Evolutionary conservation across 2,797 vertebrate species (phyloP).

Genomic region (Tolypeutes matacus): DNA sequence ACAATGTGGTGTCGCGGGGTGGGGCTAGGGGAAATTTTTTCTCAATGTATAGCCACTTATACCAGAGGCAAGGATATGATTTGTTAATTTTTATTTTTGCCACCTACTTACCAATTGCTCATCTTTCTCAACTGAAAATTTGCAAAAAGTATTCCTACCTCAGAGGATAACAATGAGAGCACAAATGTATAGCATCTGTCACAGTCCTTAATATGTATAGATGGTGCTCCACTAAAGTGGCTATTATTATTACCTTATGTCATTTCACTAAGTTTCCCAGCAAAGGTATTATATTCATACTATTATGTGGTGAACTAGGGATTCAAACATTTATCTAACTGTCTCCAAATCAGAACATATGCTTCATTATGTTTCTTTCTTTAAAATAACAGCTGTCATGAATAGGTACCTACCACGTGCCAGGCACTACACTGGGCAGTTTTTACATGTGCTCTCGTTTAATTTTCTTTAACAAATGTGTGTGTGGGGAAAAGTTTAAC

Average conservation of each 20-base stretch:
- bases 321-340: background rate
- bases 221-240: background rate
- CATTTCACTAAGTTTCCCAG: conserved; percentile 4
- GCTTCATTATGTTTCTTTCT: conserved; percentile 59
- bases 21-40: background rate
- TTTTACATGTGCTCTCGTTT: conserved; percentile 42
- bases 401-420: background rate
- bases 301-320: background rate
- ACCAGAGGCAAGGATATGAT: background rate
- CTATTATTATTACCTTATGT: background rate
- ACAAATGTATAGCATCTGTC: background rate
- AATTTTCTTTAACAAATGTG: conserved; percentile 51
- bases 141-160: background rate
- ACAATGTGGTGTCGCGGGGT: background rate
- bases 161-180: background rate
- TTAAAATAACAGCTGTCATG: conserved; percentile 55
- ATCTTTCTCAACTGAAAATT: background rate
- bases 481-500: background rate
- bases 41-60: background rate
- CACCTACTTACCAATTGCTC: background rate
- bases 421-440: background rate
- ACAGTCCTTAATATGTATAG: background rate
- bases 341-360: conserved; percentile 27
- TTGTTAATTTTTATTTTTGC: conserved; percentile 22
- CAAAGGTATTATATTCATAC: background rate